Evolutionary conservation across 2,113 vertebrate genomes (phyloP), one percentile per base, ranked within the genome.

Genomic region (Archocentrus centrarchus): DNA sequence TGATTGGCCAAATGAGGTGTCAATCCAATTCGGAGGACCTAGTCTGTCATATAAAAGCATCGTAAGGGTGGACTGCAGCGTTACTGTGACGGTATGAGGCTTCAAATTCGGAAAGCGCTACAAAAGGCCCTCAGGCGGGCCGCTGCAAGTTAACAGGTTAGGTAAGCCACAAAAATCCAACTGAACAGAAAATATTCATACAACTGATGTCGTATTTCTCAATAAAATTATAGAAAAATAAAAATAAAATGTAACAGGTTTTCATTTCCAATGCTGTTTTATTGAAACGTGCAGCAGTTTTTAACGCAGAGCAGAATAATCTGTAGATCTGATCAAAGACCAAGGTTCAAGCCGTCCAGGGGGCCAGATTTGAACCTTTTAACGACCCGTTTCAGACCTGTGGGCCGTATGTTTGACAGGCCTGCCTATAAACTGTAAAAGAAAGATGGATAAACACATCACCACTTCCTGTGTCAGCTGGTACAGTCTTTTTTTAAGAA

Each of bases 291-390:
- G 63, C 22, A 47, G 24, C 24, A 24, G 24, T 24, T 53, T 18
- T 18, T 53, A 6, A 68, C 27, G 8, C 64, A 7, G 41, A 22
- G 41, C 0, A 4, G 9, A 10, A 66, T 15, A 1, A 66, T 11
- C 63, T 10, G n/a, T 15, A 10, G 37, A 44, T 27, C 9, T 0
- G n/a, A 37, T 24, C 0, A 3, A 66, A 0, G 37, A 44, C 39
- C 10, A 41, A 41, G 9, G 8, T 41, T 10, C 8, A 10, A 41
- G 41, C 41, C 41, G 4, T 44, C 41, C 41, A 4, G 41, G 11
- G 41, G 41, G 7, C 44, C 13, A 3, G 44, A 13, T 47, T 7
- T 5, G 44, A 41, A 41, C 62, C 37, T 11, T 47, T 2, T 47
- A 24, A 22, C 3, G 8, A 9, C 15, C 24, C 0, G 24, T 50